Conservation (phyloP, 2,797 vertebrate genomes). For the Oryzias sinensis region DNA sequence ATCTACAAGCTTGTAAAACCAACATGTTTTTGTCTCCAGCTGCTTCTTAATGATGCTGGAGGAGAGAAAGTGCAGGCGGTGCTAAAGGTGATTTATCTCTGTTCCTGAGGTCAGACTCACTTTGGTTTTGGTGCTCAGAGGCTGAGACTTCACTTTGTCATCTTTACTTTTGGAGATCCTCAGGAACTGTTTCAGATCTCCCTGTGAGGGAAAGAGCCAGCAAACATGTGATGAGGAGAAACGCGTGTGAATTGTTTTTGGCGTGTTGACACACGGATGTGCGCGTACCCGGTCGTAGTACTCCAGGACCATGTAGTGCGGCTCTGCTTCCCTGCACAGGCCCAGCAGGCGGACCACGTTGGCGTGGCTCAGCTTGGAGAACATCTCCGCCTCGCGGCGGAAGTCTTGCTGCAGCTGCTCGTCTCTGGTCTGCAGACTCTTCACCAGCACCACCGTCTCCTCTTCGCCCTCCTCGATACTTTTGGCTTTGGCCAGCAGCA, state of each 20-base stretch:
- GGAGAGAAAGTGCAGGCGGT: too few species aligned
- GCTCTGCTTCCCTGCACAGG: conserved; percentile 88
- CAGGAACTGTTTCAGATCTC: conserved; percentile 96
- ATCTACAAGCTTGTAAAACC: too few species aligned
- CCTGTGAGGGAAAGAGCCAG: conserved; percentile 68
- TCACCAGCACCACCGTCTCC: conserved; percentile 92
- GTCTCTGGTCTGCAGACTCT: conserved; percentile 89
- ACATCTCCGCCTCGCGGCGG: conserved; percentile 94
- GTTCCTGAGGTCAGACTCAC: conserved; percentile 65
- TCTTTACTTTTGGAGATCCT: conserved; percentile 95
- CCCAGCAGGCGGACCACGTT: conserved; percentile 90
- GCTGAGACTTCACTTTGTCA: conserved; percentile 89
- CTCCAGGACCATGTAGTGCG: conserved; percentile 94
- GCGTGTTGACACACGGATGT: background rate
- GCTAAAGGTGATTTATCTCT: too few species aligned
- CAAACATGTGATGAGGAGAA: background rate
- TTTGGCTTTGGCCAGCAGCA: conserved; percentile 92
- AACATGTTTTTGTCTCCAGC: too few species aligned
- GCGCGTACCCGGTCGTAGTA: conserved; percentile 93
- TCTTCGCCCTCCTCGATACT: conserved; percentile 82
- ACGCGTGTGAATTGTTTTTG: background rate
- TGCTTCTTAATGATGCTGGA: too few species aligned
- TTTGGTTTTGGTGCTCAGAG: conserved; percentile 94
- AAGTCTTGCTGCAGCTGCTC: conserved; percentile 93
- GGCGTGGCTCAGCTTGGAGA: conserved; percentile 89